Base-by-base conservation (phyloP, 2,797 vertebrate genomes). In the Sebastes minor region DNA sequence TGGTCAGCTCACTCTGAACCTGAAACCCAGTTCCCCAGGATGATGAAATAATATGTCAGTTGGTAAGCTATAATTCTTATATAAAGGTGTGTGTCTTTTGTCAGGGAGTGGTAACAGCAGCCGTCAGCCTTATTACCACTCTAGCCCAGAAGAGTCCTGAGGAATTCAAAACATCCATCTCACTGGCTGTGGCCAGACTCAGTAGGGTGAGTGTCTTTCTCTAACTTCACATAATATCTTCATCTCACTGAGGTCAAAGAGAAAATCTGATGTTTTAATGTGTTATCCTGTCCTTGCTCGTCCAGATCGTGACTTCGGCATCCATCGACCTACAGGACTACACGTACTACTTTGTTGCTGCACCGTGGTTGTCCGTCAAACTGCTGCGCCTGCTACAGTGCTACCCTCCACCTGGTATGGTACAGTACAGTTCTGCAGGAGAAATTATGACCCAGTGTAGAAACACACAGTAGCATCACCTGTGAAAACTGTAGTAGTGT, bases 321-420 rank as follows among this genome's bases (percentile, higher is more conserved):
- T 98, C 97, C 74, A 97, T 98, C 2, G 98, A 99, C 90, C 97
- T 99, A 4, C 98, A 99, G 93, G 98, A 99, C 86, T 99, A 99
- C 59, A 99, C 98, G 0, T 99, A 99, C 88, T 99, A 99, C 87
- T 99, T 99, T 75, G 98, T 99, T 14, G 97, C 98, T 0, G 98
- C 98, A 0, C 98, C 98, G 1, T 99, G 98, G 98, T 91, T 99
- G 49, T 99, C 98, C 1, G 97, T 98, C 74, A 99, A 99, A 49
- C 92, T 99, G 76, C 95, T 99, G 79, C 95, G 97, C 64, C 94
- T 99, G 80, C 95, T 99, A 22, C 98, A 99, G 91, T 99, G 98
- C 93, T 99, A 99, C 85, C 98, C 98, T 8, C 98, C 98, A 5
- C 98, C 98, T 42, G 93, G 93, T 94, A 87, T 7, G 65, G 2